phyloP scores from a whole-genome alignment of 2,888 invertebrate genomes.

The Cylloceria caligata region DNA sequence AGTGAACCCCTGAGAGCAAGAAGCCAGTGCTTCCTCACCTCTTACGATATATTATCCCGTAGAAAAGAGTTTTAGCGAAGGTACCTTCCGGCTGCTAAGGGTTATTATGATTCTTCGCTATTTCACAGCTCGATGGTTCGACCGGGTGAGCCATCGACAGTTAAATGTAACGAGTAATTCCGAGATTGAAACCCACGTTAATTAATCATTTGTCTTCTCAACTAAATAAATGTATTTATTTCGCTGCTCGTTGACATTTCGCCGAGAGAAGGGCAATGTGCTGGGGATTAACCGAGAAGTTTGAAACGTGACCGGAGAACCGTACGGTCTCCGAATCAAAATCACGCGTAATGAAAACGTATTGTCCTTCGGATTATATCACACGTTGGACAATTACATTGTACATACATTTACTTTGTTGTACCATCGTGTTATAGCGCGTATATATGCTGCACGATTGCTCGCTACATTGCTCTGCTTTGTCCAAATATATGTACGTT shows the following conservation, averaged over 20 bases:
- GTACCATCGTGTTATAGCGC: too few relatives aligned
- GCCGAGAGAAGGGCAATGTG: neutral
- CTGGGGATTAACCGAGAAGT: slow-evolving; percentile 24
- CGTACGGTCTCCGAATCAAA: slow-evolving; percentile 45
- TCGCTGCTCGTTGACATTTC: neutral
- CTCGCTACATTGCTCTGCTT: slow-evolving; percentile 8
- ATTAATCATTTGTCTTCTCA: slow-evolving; percentile 27
- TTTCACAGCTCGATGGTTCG: slow-evolving; percentile 25
- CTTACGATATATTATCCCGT: slow-evolving; percentile 60
- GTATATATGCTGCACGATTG: slow-evolving; percentile 6
- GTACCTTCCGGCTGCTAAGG: slow-evolving; percentile 15
- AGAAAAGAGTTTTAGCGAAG: slow-evolving; percentile 45
- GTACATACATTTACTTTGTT: too few relatives aligned
- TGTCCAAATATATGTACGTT: slow-evolving; percentile 30
- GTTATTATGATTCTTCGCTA: slow-evolving; percentile 30
- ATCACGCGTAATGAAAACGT: slow-evolving; percentile 58
- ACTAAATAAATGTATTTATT: slow-evolving; percentile 20
- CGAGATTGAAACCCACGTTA: neutral
- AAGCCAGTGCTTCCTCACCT: slow-evolving; percentile 30
- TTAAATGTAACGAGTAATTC: neutral
- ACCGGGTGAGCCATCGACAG: neutral
- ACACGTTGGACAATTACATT: too few relatives aligned
- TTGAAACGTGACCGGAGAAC: slow-evolving; percentile 11
- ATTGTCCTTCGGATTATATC: slow-evolving; percentile 55
- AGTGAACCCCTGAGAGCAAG: slow-evolving; percentile 51